Base-by-base conservation (phyloP, 2,113 vertebrate species). In the Cyanoliseus patagonus region DNA sequence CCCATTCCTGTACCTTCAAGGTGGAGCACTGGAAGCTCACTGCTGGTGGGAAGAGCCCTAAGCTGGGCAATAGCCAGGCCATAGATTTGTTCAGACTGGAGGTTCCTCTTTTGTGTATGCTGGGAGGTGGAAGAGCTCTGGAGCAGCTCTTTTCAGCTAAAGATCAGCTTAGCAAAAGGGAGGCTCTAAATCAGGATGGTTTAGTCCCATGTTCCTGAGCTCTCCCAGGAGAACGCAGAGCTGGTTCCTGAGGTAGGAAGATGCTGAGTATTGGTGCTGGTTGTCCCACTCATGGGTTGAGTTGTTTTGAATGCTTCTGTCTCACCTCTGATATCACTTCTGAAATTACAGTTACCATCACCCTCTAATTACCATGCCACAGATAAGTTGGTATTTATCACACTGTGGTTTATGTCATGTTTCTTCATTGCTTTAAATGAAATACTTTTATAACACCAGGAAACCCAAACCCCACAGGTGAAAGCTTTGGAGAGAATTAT, bases 21-120 rank as follows among this genome's bases (percentile, higher is more conserved):
- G 44, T 1, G 70, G 74, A 72, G 7, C 2, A 0, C 27, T 25
- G 59, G 4, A 22, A 67, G 53, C 61, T 62, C 64, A 9, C 27
- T 22, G 66, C 28, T 41, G 63, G 20, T 22, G 70, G 37, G n/a
- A 7, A 31, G 52, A 61, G 52, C 61, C 0, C 0, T 30, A 17
- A 62, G 37, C 55, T 3, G 0, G 11, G 16, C 11, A 18, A 16
- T 59, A 2, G 46, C 69, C 0, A 1, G 37, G 52, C 33, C 37
- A 0, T 4, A 16, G 37, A 9, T 59, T 6, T 57, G 17, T 62
- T 69, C 77, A 53, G 67, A 22, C 62, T 39, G 13, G 31, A 79
- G 39, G 13, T 44, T 74, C 64, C 53, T 51, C 19, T 53, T 35
- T 27, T 39, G 16, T 3, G 2, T 16, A 16, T 30, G 2, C 24